Percentiles rank a stretch among this genome's conserved stretches.
Conservation (phyloP, 2,113 vertebrate species). For the Regulus satrapa region DNA sequence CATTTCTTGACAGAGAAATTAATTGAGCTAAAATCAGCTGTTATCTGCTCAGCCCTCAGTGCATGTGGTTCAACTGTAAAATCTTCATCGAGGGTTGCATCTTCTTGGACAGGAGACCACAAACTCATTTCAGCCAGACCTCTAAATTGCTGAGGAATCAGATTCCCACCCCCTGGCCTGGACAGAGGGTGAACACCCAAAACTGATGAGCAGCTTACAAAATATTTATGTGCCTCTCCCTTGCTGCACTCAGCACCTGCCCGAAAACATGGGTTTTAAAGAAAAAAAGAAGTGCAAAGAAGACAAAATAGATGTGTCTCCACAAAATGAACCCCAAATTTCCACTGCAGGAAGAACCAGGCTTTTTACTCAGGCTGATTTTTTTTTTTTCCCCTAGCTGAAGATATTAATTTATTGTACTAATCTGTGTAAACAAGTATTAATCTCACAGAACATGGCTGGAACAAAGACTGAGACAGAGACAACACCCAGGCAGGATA, state of each 20-base stretch:
- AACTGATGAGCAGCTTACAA: neutral
- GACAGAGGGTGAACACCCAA: neutral
- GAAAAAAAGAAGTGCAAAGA: neutral
- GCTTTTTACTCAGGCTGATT: neutral
- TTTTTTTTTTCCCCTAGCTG: neutral
- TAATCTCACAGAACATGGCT: neutral
- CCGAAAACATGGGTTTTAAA: neutral
- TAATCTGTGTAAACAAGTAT: conserved; percentile 29
- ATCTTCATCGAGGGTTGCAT: neutral
- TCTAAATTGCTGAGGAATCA: neutral
- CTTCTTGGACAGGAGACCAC: neutral
- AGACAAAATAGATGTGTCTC: neutral
- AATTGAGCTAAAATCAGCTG: neutral
- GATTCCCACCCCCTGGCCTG: neutral
- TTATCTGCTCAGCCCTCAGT: neutral
- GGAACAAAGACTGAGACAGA: conserved; percentile 4
- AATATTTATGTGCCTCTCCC: neutral
- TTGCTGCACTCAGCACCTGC: neutral
- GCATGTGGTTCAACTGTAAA: neutral
- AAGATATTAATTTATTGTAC: conserved; percentile 1
- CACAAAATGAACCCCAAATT: neutral
- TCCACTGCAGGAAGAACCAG: neutral
- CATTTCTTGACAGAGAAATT: neutral
- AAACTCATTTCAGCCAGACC: neutral
- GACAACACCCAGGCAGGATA: conserved; percentile 37